Evolutionary conservation across 1,140 invertebrate genomes (phyloP), one percentile per base, ranked within the genome.

Genomic region (Nylanderia fulva): DNA sequence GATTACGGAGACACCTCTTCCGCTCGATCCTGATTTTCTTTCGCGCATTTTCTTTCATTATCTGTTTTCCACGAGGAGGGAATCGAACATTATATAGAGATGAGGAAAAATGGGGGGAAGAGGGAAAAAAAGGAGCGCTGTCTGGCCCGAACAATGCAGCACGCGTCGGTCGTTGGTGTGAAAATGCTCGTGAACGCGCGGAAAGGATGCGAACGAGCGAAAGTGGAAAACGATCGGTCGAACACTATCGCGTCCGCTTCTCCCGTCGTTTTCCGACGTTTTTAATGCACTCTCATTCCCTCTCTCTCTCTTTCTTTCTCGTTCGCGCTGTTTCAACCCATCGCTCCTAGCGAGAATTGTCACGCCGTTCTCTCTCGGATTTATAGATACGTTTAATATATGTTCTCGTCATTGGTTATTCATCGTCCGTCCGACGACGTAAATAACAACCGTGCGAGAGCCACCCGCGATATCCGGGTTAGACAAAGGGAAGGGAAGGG

Each of bases 351-450:
- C 83, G 86, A 83, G 83, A 87, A 88, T 90, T 88, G 88, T 89
- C 86, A 82, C 71, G 69, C 56, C 39, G 45, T n/a, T 24, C 58
- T 13, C 45, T 48, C 5, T 39, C 69, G 72, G 66, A 90, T 90
- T 90, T 90, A 90, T 90, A 88, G 89, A 90, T 64, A 45, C 76
- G 18, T 21, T 71, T 42, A 74, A 54, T 88, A 60, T 72, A 85
- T 52, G 52, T 27, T 36, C 63, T 56, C 74, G 82, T 90, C 91
- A 90, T 91, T 91, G 89, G 89, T 88, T 91, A 91, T 91, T 91
- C 89, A 90, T 90, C 76, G 86, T 72, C 48, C 64, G 1, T 1
- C 1, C 29, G 29, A 33, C 29, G 75, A 72, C 84, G 89, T 90
- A 89, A 90, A 91, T 89, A 88, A 91, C 88, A 89, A 90, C 82